Conservation (phyloP, 2,797 vertebrate genomes). For the Crocidura indochinensis region DNA sequence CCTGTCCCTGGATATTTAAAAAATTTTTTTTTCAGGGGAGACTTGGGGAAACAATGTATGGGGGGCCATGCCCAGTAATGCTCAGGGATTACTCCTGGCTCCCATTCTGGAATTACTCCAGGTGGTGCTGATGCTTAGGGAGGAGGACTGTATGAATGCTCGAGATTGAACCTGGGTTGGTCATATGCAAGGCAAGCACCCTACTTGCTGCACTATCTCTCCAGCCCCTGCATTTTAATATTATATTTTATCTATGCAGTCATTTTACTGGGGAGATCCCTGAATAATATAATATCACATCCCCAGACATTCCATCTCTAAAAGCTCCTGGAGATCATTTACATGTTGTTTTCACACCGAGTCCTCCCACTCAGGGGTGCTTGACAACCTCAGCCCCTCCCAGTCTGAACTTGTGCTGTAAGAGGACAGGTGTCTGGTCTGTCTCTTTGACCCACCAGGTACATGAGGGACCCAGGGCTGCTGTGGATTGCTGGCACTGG, state of each 20-base stretch:
- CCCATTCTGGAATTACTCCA: no score
- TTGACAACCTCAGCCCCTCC: not conserved
- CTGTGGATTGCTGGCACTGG: not conserved
- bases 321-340: not conserved
- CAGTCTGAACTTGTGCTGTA: accelerated
- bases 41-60: no score
- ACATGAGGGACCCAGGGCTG: not conserved
- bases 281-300: not conserved
- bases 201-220: no score
- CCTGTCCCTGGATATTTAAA: no score
- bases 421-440: not conserved
- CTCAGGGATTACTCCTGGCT: no score
- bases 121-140: no score
- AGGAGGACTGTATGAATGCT: no score
- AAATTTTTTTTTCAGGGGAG: no score
- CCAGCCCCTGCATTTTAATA: not conserved
- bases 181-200: no score
- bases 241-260: not conserved
- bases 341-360: not conserved
- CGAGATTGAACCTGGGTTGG: no score
- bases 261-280: slow-evolving; percentile 1
- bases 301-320: not conserved
- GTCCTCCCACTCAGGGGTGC: not conserved
- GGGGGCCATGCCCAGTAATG: no score
- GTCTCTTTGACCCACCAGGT: not conserved